A percentile compares a stretch with the other conserved stretches of the same genome.
phyloP scores from a whole-genome alignment of 1,140 invertebrate species.

The Brachionus plicatilis region DNA sequence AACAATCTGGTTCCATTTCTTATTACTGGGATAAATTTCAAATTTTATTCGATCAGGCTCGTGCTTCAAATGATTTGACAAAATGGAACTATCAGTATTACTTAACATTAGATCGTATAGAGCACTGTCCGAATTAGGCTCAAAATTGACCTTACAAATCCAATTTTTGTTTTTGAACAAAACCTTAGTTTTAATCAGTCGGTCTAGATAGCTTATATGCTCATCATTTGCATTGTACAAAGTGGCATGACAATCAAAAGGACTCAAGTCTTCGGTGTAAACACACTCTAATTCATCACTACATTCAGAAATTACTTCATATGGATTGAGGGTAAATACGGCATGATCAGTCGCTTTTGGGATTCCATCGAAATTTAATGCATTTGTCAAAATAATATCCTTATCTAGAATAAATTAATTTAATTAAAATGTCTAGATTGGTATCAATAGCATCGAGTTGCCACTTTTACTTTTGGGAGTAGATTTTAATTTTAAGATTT shows the following conservation, averaged over 20 bases:
- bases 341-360: background rate
- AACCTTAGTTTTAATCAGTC: background rate
- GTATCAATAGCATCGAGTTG: no score
- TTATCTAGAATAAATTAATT: background rate
- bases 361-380: background rate
- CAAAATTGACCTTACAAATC: background rate
- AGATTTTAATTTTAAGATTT: background rate
- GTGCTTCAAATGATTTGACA: background rate
- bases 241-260: background rate
- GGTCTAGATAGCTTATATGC: background rate
- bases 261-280: background rate
- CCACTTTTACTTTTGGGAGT: no score
- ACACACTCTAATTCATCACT: background rate
- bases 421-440: background rate
- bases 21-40: background rate
- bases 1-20: background rate
- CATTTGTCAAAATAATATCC: background rate
- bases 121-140: background rate
- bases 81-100: background rate
- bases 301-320: background rate
- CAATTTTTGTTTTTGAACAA: background rate
- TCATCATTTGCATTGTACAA: background rate
- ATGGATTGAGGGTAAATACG: background rate
- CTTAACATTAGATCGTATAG: background rate
- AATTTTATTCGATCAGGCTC: background rate